A percentile compares a stretch with the other conserved stretches of the same genome.
These are phyloP conservation scores for Notiomystis cincta DNA, from an alignment of 2,113 vertebrate species.

Conservation along the genomic window DNA sequence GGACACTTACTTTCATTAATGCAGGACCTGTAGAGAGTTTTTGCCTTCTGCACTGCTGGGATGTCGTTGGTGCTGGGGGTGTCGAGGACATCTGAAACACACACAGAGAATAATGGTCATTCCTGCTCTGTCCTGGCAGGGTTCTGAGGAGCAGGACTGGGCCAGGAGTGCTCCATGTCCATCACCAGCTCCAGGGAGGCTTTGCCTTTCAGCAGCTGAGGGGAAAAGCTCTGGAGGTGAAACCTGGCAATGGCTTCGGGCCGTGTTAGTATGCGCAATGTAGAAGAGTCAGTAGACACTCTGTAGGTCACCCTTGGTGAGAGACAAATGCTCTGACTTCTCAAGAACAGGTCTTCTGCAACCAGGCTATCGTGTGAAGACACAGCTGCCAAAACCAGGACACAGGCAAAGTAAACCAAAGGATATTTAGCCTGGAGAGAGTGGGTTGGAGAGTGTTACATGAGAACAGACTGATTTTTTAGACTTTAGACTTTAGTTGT, in stretches of 20 bases:
- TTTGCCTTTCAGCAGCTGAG: neutral
- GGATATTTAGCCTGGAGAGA: neutral
- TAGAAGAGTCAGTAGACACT: neutral
- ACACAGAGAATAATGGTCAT: neutral
- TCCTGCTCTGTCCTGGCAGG: neutral
- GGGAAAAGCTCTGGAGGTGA: neutral
- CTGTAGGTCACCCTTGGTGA: neutral
- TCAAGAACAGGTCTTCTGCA: neutral
- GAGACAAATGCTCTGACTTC: neutral
- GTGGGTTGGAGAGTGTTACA: neutral
- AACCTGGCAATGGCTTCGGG: neutral
- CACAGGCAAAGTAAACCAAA: neutral
- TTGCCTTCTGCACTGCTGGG: conserved; percentile 86
- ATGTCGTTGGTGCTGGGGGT: conserved; percentile 70
- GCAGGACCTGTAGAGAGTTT: conserved; percentile 90
- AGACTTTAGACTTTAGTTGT: neutral
- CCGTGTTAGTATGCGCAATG: neutral
- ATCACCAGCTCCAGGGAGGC: neutral
- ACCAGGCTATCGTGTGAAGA: neutral
- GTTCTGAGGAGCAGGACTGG: neutral
- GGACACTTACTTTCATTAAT: conserved; percentile 88
- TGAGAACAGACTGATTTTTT: neutral
- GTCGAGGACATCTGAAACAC: conserved; percentile 84
- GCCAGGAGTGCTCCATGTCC: rapidly evolving
- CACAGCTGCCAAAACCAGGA: neutral